Base-by-base conservation (phyloP, 1,140 invertebrate genomes). In the Drosophila rufa region DNA sequence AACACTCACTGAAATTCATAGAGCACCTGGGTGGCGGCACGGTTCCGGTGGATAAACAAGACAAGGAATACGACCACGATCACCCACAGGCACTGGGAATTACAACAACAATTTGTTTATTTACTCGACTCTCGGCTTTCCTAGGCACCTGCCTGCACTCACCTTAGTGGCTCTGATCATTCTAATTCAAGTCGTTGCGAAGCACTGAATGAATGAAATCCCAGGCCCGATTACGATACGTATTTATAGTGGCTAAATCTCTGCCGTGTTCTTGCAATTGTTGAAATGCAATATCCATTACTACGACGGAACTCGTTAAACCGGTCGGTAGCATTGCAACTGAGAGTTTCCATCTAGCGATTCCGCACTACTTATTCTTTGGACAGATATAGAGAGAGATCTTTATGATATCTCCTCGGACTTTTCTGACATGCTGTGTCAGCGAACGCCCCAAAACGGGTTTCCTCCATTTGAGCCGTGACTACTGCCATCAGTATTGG, bases 1-100 rank as follows among this genome's bases (percentile, higher is more conserved):
- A 70, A 51, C 2, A 85, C 86, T 82, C 56, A 90, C 85, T 76
- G 71, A 47, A 90, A 90, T 45, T 82, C 62, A 55, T 90, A 90
- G 36, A 85, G 40, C 11, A 90, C 86, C 40, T 74, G 75, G 38
- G 83, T 87, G 42, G 70, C 75, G 12, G 71, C 82, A 70, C 79
- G 4, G 48, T 65, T 80, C 11, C n/a, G 40, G 30, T 77, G 27
- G 30, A 91, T 76, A 43, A 22, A 75, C 19, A 76, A 53, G n/a
- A 62, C 33, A 25, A 71, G 51, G 17, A 84, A 59, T 36, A 81
- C 22, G 17, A 65, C 14, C 40, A 84, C 22, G 17, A 65, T 15
- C 40, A 84, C 11, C 58, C 64, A 71, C 47, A 89, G 33, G 53
- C 27, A 65, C 81, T 89, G 56, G 42, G 27, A 14, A n/a, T 25